phyloP scores from a whole-genome alignment of 2,113 vertebrate genomes.

The Cathartes aura region DNA sequence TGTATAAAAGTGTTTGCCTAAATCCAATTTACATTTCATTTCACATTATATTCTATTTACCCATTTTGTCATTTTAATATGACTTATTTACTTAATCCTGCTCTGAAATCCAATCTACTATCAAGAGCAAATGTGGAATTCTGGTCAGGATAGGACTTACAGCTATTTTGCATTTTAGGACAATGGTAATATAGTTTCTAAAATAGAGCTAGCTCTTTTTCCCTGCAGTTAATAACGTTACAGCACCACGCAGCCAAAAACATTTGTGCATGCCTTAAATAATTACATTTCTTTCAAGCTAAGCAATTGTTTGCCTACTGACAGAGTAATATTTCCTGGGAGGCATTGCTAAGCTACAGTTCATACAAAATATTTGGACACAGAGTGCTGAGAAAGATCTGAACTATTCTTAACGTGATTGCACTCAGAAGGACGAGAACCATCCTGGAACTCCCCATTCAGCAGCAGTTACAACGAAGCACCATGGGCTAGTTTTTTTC shows the following conservation, averaged over 20 bases:
- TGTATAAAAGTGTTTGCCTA: slow-evolving; percentile 78
- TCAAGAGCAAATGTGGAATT: slow-evolving; percentile 56
- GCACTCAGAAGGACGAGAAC: slow-evolving; percentile 13
- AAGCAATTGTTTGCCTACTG: slow-evolving; percentile 54
- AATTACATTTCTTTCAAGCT: slow-evolving; percentile 54
- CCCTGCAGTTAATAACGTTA: slow-evolving; percentile 17
- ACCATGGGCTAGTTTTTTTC: rapidly evolving
- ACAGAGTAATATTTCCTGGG: slow-evolving; percentile 45
- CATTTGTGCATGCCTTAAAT: slow-evolving; percentile 44
- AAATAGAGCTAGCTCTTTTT: not conserved
- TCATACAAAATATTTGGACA: slow-evolving; percentile 17
- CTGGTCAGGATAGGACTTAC: slow-evolving; percentile 43
- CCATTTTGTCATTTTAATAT: slow-evolving; percentile 82
- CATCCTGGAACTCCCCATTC: not conserved
- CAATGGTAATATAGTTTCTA: slow-evolving; percentile 15
- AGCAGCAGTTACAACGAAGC: not conserved
- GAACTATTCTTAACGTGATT: slow-evolving; percentile 7
- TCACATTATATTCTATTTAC: slow-evolving; percentile 81
- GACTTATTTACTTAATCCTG: slow-evolving; percentile 81
- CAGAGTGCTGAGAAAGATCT: slow-evolving; percentile 13
- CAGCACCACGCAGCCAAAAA: not conserved
- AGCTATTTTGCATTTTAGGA: slow-evolving; percentile 41
- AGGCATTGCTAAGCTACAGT: slow-evolving; percentile 49
- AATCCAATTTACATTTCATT: slow-evolving; percentile 85
- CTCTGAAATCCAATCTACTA: slow-evolving; percentile 72